Base-by-base conservation (phyloP, 2,797 vertebrate genomes). In the Geotrypetes seraphini region DNA sequence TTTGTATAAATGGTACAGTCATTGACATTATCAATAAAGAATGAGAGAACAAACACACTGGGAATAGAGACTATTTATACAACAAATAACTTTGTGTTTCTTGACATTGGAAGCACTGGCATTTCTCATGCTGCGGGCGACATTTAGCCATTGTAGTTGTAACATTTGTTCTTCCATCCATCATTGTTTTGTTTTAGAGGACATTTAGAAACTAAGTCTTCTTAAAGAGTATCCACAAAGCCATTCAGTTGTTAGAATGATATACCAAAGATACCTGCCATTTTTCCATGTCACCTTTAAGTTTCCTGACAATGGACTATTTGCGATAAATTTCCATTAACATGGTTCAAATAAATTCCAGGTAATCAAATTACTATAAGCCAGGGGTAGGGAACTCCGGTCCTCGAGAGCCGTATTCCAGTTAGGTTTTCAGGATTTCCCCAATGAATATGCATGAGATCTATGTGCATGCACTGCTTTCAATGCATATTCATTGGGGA, bases 121-220 rank as follows among this genome's bases (percentile, higher is more conserved):
- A 29, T 47, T 46, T 56, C 12, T 39, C 50, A 23, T 43, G 2
- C 5, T 42, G 4, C 15, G 33, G 15, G 8, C 48, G 28, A 3
- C 7, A 12, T 13, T 35, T 50, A 25, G 43, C 1, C 10, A n/a
- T n/a, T n/a, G n/a, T n/a, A n/a, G 19, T 47, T 45, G 13, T 26
- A 31, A 32, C 6, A 21, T 33, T 54, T 49, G 3, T 17, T 47
- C 2, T 5, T 14, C 31, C 4, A 3, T 18, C 8, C 12, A 56
- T 56, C 47, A 19, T 28, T 51, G 14, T 50, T 58, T 46, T 57
- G 38, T 44, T 43, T 54, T 53, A 58, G 2, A 33, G 29, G 65
- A 50, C 50, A 25, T 6, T 58, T 14, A 53, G 36, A 38, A 36
- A 12, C 10, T 23, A 30, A 36, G 3, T 26, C 7, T 19, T 47